Evolutionary conservation across 2,113 vertebrate genomes (phyloP).

Genomic region (Hydrochoerus hydrochaeris): DNA sequence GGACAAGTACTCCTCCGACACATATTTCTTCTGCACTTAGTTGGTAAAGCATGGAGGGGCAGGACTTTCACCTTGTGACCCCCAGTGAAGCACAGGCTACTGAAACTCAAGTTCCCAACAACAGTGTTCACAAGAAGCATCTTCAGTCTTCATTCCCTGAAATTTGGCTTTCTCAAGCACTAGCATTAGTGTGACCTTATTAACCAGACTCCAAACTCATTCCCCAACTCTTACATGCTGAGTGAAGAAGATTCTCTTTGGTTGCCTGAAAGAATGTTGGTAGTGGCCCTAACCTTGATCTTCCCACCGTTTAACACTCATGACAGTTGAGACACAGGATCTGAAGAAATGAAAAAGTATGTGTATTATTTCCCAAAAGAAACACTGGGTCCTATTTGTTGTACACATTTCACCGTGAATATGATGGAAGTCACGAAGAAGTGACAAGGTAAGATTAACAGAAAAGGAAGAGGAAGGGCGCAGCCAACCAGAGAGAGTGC

Average conservation of each 20-base stretch:
- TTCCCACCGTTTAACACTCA: too few species aligned
- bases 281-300: not conserved
- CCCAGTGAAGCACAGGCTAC: not conserved
- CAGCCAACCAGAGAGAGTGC: not conserved
- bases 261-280: not conserved
- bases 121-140: not conserved
- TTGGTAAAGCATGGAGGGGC: fast-evolving
- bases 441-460: not conserved
- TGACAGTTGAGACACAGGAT: not conserved
- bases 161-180: fast-evolving
- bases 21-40: not conserved
- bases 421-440: not conserved
- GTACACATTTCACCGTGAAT: not conserved
- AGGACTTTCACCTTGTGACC: fast-evolving
- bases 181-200: not conserved
- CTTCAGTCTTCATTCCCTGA: not conserved
- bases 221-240: not conserved
- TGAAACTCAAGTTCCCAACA: not conserved
- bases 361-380: not conserved
- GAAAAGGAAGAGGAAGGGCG: not conserved
- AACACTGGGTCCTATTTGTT: not conserved
- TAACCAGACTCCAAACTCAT: fast-evolving
- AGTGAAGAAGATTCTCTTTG: not conserved
- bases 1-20: not conserved
- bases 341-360: not conserved